A percentile compares a stretch with the other conserved stretches of the same genome.
phyloP scores from a whole-genome alignment of 2,113 vertebrate genomes.

The Nipponia nippon region DNA sequence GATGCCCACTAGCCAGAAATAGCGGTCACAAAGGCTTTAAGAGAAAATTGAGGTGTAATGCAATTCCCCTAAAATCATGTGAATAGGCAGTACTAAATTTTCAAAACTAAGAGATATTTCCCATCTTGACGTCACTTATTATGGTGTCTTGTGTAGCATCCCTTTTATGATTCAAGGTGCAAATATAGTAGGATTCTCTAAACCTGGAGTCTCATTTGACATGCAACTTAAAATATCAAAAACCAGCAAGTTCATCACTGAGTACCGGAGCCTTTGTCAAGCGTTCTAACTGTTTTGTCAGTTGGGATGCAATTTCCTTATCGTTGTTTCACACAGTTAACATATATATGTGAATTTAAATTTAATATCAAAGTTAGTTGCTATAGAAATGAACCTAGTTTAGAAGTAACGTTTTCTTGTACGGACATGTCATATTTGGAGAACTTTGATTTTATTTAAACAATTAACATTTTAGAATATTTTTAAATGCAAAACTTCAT shows the following conservation, averaged over 20 bases:
- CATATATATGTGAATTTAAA: not conserved
- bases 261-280: not conserved
- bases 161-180: not conserved
- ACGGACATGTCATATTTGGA: not conserved
- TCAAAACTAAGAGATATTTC: not conserved
- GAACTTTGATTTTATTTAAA: not conserved
- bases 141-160: not conserved
- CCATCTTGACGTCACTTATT: not conserved
- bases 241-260: not conserved
- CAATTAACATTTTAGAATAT: not conserved
- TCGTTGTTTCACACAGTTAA: not conserved
- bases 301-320: not conserved
- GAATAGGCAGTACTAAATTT: not conserved
- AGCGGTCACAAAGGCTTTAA: not conserved
- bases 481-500: not conserved
- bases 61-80: not conserved
- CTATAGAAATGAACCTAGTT: not conserved
- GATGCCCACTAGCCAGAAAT: not conserved
- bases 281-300: not conserved
- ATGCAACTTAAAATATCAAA: not conserved
- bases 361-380: not conserved
- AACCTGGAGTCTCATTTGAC: not conserved
- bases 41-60: not conserved
- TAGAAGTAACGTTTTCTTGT: not conserved
- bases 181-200: not conserved